Percentiles rank a stretch among this genome's conserved stretches.
phyloP scores from a whole-genome alignment of 2,113 vertebrate genomes.

The Crotophaga sulcirostris region DNA sequence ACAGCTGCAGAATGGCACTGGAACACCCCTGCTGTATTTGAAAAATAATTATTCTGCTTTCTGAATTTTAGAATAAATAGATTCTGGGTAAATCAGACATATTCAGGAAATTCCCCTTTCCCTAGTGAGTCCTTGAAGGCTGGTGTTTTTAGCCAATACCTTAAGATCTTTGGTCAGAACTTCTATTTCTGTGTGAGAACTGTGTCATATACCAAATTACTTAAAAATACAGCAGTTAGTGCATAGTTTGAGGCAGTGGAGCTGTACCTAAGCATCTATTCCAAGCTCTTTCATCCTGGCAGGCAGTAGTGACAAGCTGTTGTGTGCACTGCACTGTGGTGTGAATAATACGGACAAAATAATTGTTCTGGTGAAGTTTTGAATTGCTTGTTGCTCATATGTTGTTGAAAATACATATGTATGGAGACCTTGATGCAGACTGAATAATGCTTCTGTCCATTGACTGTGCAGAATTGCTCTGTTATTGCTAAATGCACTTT shows the following conservation, averaged over 20 bases:
- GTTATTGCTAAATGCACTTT: not conserved
- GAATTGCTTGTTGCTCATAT: not conserved
- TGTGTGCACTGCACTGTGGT: not conserved
- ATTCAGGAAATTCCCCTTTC: not conserved
- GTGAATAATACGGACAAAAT: not conserved
- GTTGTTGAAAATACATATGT: not conserved
- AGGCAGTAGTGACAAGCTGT: not conserved
- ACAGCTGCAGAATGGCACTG: not conserved
- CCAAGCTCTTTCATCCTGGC: not conserved
- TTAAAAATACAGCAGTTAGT: not conserved
- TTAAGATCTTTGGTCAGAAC: not conserved
- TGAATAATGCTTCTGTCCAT: not conserved
- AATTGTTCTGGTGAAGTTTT: not conserved
- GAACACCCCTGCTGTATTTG: not conserved
- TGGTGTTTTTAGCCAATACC: not conserved
- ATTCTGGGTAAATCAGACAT: not conserved
- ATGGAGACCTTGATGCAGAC: not conserved
- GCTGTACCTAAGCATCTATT: not conserved
- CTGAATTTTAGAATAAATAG: not conserved
- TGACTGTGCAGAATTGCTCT: not conserved
- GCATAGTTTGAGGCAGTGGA: not conserved
- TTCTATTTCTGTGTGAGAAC: not conserved
- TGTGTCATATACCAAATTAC: not conserved
- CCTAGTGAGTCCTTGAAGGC: not conserved
- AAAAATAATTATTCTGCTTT: not conserved